These are phyloP conservation scores for Lepus timidus DNA, from an alignment of 2,113 vertebrate genomes.

Conservation along the genomic window DNA sequence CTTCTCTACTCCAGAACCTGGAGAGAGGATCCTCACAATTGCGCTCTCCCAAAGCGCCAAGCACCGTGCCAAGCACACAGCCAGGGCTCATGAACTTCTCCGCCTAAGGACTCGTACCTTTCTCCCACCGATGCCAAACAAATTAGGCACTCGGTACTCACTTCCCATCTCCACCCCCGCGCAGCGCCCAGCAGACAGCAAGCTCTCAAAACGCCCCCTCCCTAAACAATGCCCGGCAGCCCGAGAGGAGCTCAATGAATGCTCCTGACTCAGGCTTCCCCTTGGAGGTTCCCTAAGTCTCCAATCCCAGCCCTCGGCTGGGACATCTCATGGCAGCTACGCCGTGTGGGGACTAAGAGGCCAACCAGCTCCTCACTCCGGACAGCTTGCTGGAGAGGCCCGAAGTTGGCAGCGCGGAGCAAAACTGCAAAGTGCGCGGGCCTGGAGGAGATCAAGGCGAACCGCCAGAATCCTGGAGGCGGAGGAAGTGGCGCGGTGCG, in stretches of 20 bases:
- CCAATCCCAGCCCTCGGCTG: neutral
- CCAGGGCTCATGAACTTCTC: neutral
- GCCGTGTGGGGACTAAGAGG: neutral
- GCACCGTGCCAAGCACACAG: neutral
- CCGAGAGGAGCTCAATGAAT: neutral
- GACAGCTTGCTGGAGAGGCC: neutral
- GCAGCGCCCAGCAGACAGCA: neutral
- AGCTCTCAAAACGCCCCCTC: neutral
- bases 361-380: conserved; percentile 3
- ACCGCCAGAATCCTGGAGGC: neutral
- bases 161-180: neutral
- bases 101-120: neutral
- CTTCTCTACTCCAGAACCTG: neutral
- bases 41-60: neutral
- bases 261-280: neutral
- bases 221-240: neutral
- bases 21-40: neutral
- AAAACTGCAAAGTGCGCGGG: neutral
- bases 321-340: neutral
- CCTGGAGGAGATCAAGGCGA: neutral
- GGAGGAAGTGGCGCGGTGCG: neutral
- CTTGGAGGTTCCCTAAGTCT: neutral
- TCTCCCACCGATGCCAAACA: neutral
- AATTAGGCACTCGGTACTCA: neutral
- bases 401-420: conserved; percentile 3